A percentile compares a stretch with the other conserved stretches of the same genome.
phyloP scores from a whole-genome alignment of 2,888 invertebrate species.

The Antitype chi region DNA sequence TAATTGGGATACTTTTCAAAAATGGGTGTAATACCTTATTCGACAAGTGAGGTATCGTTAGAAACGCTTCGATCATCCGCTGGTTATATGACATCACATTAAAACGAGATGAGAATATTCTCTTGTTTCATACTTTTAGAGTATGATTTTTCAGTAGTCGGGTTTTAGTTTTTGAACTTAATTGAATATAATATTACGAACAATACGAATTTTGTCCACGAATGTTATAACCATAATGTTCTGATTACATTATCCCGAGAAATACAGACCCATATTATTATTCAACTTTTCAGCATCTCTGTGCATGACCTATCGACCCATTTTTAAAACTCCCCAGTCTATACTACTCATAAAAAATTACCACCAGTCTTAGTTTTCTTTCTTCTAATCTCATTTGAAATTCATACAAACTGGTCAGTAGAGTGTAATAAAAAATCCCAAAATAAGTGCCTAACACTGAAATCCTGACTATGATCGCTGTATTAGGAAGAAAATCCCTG shows the following conservation, averaged over 20 bases:
- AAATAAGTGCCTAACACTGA: conserved; percentile 53
- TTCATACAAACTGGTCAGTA: conserved; percentile 56
- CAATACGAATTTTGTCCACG: background rate
- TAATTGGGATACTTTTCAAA: no score
- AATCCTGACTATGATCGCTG: conserved; percentile 54
- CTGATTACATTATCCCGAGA: background rate
- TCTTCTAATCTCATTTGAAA: conserved; percentile 53
- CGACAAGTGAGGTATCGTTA: no score
- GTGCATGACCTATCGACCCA: background rate
- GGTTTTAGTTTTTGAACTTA: no score
- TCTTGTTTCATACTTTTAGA: no score
- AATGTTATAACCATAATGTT: background rate
- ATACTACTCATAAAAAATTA: conserved; percentile 52
- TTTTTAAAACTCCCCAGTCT: conserved; percentile 47
- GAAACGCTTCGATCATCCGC: no score
- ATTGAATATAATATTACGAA: background rate
- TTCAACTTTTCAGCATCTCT: background rate
- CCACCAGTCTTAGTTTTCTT: conserved; percentile 24
- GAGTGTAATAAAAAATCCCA: conserved; percentile 58
- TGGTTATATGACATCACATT: no score
- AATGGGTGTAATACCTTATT: no score
- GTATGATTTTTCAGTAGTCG: no score
- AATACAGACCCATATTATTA: background rate
- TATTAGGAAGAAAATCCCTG: conserved; percentile 64
- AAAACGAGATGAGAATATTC: no score